Conservation (phyloP, 2,888 invertebrate genomes). For the Sepiola atlantica region DNA sequence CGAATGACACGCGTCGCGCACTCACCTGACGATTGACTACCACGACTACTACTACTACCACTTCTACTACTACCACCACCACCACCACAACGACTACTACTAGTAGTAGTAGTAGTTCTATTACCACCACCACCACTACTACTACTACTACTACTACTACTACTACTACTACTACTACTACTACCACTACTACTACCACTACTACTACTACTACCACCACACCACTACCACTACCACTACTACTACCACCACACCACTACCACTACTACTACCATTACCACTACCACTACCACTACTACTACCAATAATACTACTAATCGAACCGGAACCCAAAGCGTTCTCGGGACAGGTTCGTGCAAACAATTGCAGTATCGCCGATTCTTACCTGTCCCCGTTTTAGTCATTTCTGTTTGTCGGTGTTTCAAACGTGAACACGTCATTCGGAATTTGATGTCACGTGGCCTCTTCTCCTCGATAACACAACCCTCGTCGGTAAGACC, state of each 20-base stretch:
- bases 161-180: slow-evolving; percentile 32
- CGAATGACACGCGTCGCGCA: no score
- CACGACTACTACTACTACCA: no score
- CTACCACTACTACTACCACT: slow-evolving; percentile 3
- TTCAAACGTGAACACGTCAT: no score
- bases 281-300: background rate
- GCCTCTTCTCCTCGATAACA: background rate
- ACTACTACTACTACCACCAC: slow-evolving; percentile 17
- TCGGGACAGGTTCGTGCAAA: no score
- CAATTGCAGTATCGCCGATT: no score
- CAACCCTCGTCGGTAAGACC: background rate
- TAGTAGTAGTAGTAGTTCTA: no score
- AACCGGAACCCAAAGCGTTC: background rate
- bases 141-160: background rate
- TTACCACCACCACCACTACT: slow-evolving; percentile 1
- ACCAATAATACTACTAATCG: background rate
- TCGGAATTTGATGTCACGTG: no score
- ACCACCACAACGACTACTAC: no score
- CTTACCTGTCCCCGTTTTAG: no score
- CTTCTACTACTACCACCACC: no score
- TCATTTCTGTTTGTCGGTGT: no score
- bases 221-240: background rate
- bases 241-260: background rate
- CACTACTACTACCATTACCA: background rate
- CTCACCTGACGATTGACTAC: no score